Base-by-base conservation (phyloP, 1,140 invertebrate genomes). In the Phymorhynchus buccinoides region DNA sequence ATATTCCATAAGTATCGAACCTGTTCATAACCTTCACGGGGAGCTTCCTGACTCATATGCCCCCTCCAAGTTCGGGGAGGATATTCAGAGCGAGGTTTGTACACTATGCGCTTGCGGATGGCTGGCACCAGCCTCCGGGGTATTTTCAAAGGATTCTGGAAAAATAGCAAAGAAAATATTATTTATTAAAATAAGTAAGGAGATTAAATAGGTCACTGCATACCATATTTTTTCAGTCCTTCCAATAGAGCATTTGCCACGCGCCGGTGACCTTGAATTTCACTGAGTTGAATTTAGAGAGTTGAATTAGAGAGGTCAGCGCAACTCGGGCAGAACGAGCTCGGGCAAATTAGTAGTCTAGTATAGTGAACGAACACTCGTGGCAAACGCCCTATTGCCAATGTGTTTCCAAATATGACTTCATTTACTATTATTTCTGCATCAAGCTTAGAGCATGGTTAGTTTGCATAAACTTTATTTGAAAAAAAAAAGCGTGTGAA, bases 61-160 rank as follows among this genome's bases (percentile, higher is more conserved):
- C 91, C 91, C 83, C 91, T 84, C 91, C 91, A 92, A 81, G 90
- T 91, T 68, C 89, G 84, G 27, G 88, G 89, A 30, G 89, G 83
- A 9, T 84, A 80, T 16, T 90, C 89, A 81, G 90, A 88, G 35
- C 89, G 84, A 18, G 86, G 84, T 12, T 90, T 86, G 81, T 92
- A 92, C 7, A 84, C 79, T 1, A 85, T 44, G 48, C 81, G 68
- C 6, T 35, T 80, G 4, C 82, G 75, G 14, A 91, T 84, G 42
- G 85, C 78, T n/a, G 91, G 91, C 56, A 91, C 84, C 30, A 91
- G 84, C 80, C 85, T 79, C 66, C 85, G 82, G 0, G 88, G 87
- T 14, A 91, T 87, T 4, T 88, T 80, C 81, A 92, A 88, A 30
- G 88, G 80, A 86, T 92, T 91, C 91, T 91, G 84, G 18, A 88